phyloP scores from a whole-genome alignment of 2,113 vertebrate genomes.

The Ctenomys sociabilis region DNA sequence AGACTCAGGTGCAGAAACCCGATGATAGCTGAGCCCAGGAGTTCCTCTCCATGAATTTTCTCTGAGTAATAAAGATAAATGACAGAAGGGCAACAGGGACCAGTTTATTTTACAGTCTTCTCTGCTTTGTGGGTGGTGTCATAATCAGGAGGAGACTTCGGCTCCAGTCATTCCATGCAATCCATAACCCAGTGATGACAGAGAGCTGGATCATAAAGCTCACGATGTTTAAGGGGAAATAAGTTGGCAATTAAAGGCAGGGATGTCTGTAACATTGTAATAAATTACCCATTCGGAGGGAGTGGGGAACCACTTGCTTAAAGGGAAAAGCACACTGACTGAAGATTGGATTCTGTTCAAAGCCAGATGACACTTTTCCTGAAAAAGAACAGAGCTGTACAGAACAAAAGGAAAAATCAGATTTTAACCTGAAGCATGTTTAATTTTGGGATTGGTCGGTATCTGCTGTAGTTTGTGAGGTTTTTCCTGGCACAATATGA shows the following conservation, averaged over 20 bases:
- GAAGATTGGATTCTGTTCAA: not conserved
- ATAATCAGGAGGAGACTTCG: not conserved
- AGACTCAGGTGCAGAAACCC: conserved; percentile 42
- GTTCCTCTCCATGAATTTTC: conserved; percentile 13
- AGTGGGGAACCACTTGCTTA: not conserved
- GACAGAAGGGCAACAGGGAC: not conserved
- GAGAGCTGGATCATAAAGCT: conserved; percentile 59
- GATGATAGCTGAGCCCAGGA: not conserved
- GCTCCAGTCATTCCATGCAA: not conserved
- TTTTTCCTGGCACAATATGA: fast-evolving
- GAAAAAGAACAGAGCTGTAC: not conserved
- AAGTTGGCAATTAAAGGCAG: conserved; percentile 45
- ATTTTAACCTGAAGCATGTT: not conserved
- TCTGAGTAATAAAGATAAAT: conserved; percentile 68
- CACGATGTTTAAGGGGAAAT: not conserved
- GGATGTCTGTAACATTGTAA: not conserved
- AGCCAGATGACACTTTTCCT: conserved; percentile 36
- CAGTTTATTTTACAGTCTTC: conserved; percentile 46
- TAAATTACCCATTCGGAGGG: conserved; percentile 63
- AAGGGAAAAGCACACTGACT: conserved; percentile 35
- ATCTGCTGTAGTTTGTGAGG: fast-evolving
- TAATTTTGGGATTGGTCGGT: fast-evolving
- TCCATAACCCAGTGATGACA: not conserved
- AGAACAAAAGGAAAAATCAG: not conserved
- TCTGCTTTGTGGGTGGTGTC: not conserved